Percentiles rank a stretch among this genome's conserved stretches.
These are phyloP conservation scores for Ephydatia muelleri DNA, from an alignment of 37 sponge, comb jelly and placozoan species.

Conservation along the genomic window DNA sequence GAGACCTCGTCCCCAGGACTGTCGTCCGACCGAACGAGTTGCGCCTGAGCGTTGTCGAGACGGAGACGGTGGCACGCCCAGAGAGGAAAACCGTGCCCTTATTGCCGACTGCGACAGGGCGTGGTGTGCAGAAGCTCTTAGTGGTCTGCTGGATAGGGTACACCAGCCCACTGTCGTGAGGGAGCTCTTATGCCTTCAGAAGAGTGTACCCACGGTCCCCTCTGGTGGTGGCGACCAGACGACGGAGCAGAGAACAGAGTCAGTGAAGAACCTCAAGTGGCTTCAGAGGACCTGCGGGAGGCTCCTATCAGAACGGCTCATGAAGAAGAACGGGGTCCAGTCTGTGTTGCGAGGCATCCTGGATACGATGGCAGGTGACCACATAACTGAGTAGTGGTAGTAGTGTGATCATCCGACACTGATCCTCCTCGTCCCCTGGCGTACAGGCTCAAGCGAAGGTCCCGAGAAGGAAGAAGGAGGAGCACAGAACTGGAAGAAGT, in stretches of 20 bases:
- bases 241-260: not conserved
- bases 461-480: not conserved
- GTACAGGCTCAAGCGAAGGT: not conserved
- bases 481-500: constrained; percentile 52
- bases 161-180: constrained; percentile 55
- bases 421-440: not conserved
- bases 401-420: constrained; percentile 3
- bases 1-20: too few relatives aligned
- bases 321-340: constrained; percentile 67
- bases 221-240: not conserved
- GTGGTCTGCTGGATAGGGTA: constrained; percentile 8
- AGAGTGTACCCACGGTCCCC: not conserved
- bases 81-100: not conserved
- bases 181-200: constrained; percentile 53
- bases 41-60: too few relatives aligned
- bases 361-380: constrained; percentile 27
- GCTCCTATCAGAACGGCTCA: constrained; percentile 67
- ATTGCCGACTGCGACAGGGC: constrained; percentile 5
- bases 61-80: not conserved
- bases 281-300: constrained; percentile 61
- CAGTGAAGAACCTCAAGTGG: constrained; percentile 47
- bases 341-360: constrained; percentile 55
- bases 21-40: too few relatives aligned
- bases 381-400: constrained; percentile 1
- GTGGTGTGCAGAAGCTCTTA: constrained; percentile 19